Base-by-base conservation (phyloP, 1,140 invertebrate genomes). In the Drosophila pseudoobscura region DNA sequence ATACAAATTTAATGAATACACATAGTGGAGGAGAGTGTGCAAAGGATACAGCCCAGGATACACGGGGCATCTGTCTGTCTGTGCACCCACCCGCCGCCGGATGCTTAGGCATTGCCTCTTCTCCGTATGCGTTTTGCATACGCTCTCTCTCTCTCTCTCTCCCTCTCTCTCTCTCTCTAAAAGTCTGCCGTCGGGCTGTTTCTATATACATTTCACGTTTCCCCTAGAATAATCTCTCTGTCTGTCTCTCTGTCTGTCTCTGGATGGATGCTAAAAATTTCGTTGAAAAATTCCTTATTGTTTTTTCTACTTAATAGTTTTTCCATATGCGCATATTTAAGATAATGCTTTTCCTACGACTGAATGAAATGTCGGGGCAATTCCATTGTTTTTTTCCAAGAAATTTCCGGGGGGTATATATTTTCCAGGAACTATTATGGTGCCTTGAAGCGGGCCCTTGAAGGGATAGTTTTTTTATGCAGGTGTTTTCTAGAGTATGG, bases 1-100 rank as follows among this genome's bases (percentile, higher is more conserved):
- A 80, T 89, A 89, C 85, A 89, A 89, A 89, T 85, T 89, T 89
- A 89, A 89, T 84, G 85, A 89, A 84, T 89, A 89, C 66, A 89
- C 78, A 84, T 56, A 59, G 58, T 61, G 39, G 6, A 35, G 17
- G 29, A 11, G 31, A 13, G 31, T 35, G 6, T 22, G 56, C 39
- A n/a, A 44, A 50, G 43, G 31, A 50, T 46, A 35, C 60, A 56
- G 51, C 35, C 65, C 59, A 39, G 39, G 61, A 39, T 39, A 39
- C 35, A 11, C 13, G 35, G 35, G 35, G 35, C 35, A 39, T 13
- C 3, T 39, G 35, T 39, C 35, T 39, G 35, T 31, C 8, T 39
- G 8, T 39, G 31, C 2, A 9, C 31, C 31, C 2, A 2, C 31
- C 8, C 26, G 6, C 31, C 31, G 39, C 50, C 63, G 22, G 43